A percentile compares a stretch with the other conserved stretches of the same genome.
Conservation (phyloP, 2,888 invertebrate species). For the Melipona beecheii region DNA sequence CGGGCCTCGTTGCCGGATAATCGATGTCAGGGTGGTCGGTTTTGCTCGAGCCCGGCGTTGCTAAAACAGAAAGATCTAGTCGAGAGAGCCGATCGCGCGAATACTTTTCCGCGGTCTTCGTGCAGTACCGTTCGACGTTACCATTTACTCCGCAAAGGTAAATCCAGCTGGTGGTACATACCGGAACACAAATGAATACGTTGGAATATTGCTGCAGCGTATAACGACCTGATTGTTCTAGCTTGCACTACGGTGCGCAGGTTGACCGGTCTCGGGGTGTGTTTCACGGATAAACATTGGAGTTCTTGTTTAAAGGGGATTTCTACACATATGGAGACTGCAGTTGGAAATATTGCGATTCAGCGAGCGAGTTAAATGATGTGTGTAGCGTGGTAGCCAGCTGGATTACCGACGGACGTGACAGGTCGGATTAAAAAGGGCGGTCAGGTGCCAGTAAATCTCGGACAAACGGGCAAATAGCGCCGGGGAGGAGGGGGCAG, state of each 20-base stretch:
- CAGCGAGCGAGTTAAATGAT: neutral
- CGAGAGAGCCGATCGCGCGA: constrained; percentile 11
- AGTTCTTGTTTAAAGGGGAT: neutral
- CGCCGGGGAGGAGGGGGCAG: constrained; percentile 61
- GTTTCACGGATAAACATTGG: neutral
- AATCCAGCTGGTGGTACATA: neutral
- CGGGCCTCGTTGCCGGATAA: constrained; percentile 67
- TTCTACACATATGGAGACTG: neutral
- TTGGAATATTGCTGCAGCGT: neutral
- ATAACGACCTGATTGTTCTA: no score
- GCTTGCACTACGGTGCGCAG: no score
- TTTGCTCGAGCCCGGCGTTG: constrained; percentile 47
- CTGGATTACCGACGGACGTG: constrained; percentile 41
- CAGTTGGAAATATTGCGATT: neutral
- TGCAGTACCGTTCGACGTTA: neutral
- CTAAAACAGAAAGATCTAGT: constrained; percentile 51
- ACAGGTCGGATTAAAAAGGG: constrained; percentile 49
- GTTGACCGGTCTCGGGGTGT: no score
- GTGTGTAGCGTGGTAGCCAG: neutral
- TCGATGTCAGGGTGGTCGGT: constrained; percentile 72
- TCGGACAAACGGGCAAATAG: constrained; percentile 56
- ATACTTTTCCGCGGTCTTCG: constrained; percentile 12
- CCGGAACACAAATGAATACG: no score
- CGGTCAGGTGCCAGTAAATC: constrained; percentile 62
- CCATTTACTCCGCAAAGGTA: neutral